Conservation (phyloP, 2,888 invertebrate genomes). For the Dyspetes luteomarginatus region DNA sequence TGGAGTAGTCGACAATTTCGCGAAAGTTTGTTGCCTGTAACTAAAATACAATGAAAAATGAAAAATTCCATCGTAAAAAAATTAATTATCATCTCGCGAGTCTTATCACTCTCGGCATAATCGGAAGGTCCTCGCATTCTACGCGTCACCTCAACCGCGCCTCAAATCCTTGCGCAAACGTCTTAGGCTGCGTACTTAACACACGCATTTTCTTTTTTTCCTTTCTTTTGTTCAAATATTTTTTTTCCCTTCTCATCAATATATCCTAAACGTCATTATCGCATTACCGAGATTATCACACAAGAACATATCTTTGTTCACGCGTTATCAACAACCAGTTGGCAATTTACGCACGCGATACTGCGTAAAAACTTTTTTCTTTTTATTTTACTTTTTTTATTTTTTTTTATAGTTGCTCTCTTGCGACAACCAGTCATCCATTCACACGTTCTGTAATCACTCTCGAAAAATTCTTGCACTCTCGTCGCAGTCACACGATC, state of each 20-base stretch:
- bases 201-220: constrained; percentile 48
- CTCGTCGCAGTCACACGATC: constrained; percentile 67
- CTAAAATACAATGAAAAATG: constrained; percentile 4
- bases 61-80: constrained; percentile 27
- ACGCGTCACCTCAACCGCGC: constrained; percentile 74
- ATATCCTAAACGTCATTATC: constrained; percentile 75
- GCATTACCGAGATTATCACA: constrained; percentile 82
- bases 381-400: constrained; percentile 65
- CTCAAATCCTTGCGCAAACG: constrained; percentile 71
- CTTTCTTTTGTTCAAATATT: constrained; percentile 35
- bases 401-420: constrained; percentile 45
- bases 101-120: constrained; percentile 65
- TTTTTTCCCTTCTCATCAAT: constrained; percentile 40
- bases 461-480: constrained; percentile 55
- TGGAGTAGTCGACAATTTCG: constrained; percentile 76
- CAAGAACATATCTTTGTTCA: constrained; percentile 79
- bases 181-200: constrained; percentile 59
- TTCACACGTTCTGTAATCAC: constrained; percentile 51
- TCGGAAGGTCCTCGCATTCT: constrained; percentile 69
- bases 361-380: constrained; percentile 56
- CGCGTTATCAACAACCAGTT: constrained; percentile 82
- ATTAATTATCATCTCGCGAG: background rate
- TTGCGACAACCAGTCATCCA: constrained; percentile 51
- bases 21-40: constrained; percentile 67
- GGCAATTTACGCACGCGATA: constrained; percentile 57